These are phyloP conservation scores for Lasioglossum zephyrum DNA, from an alignment of 2,888 invertebrate genomes.

Conservation along the genomic window DNA sequence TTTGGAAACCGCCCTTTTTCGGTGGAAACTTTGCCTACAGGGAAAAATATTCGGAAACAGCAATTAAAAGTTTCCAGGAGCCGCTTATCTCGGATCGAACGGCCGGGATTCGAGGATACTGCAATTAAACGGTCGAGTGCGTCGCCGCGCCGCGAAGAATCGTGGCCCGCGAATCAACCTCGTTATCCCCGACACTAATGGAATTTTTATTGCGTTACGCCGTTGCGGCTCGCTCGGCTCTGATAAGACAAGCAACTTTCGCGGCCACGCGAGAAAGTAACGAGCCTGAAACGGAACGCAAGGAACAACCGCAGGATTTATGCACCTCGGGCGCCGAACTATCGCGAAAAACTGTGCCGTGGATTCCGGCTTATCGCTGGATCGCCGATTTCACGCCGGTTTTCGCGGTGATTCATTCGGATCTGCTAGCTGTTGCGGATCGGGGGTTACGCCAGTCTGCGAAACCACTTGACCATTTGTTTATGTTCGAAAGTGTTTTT, in stretches of 20 bases:
- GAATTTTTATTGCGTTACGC: constrained; percentile 37
- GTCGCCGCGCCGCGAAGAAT: constrained; percentile 30
- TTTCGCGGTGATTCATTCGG: neutral
- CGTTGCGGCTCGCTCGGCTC: neutral
- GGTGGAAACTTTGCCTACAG: constrained; percentile 33
- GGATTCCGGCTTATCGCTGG: neutral
- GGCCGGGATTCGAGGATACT: constrained; percentile 45
- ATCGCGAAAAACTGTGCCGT: neutral
- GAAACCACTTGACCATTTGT: neutral
- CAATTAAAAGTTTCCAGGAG: constrained; percentile 58
- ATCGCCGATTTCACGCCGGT: constrained; percentile 4
- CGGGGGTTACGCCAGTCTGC: neutral
- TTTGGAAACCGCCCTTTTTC: constrained; percentile 20
- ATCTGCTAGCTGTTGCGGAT: neutral
- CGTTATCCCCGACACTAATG: constrained; percentile 36
- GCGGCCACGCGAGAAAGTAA: neutral
- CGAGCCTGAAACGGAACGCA: neutral
- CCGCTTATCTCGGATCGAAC: constrained; percentile 43
- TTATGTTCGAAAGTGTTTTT: no score
- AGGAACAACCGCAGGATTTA: neutral
- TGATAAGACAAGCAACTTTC: constrained; percentile 24
- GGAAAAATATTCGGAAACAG: constrained; percentile 53
- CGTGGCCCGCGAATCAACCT: constrained; percentile 1
- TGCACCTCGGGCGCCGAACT: neutral
- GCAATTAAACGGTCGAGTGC: constrained; percentile 54